These are phyloP conservation scores for Resseliella maxima DNA, from an alignment of 2,888 invertebrate genomes.

Conservation along the genomic window DNA sequence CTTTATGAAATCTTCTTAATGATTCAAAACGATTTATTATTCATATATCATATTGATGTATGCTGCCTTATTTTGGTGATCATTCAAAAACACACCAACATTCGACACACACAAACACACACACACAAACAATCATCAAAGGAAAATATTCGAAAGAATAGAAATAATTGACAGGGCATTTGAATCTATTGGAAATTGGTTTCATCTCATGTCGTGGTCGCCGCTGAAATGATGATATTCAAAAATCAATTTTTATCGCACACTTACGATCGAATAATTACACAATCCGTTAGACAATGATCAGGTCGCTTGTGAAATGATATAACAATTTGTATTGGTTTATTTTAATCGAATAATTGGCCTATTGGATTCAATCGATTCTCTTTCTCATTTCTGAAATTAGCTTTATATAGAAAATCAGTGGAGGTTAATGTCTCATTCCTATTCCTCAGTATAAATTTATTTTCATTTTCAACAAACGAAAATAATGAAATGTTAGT, in stretches of 20 bases:
- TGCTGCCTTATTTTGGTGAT: background rate
- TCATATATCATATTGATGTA: background rate
- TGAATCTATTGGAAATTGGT: background rate
- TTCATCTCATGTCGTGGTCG: constrained; percentile 25
- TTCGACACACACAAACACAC: no score
- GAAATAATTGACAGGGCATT: constrained; percentile 24
- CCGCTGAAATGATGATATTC: constrained; percentile 30
- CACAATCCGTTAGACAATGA: constrained; percentile 21
- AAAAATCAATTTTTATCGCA: constrained; percentile 21
- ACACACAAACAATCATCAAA: background rate
- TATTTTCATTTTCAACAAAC: no score
- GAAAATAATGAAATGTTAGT: no score
- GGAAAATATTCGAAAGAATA: background rate
- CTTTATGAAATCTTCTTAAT: background rate
- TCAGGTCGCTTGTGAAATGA: background rate
- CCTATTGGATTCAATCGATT: background rate
- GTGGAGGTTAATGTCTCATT: no score
- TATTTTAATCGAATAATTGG: constrained; percentile 31
- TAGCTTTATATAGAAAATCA: background rate
- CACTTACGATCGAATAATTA: background rate
- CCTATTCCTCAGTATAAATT: no score
- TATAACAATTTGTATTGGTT: constrained; percentile 10
- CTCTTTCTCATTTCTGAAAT: background rate
- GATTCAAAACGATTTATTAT: constrained; percentile 25
- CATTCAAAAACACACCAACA: background rate